Percentiles rank a stretch among this genome's conserved stretches.
Evolutionary conservation across 2,888 invertebrate genomes (phyloP).

Genomic region (Drosophila peninsularis): DNA sequence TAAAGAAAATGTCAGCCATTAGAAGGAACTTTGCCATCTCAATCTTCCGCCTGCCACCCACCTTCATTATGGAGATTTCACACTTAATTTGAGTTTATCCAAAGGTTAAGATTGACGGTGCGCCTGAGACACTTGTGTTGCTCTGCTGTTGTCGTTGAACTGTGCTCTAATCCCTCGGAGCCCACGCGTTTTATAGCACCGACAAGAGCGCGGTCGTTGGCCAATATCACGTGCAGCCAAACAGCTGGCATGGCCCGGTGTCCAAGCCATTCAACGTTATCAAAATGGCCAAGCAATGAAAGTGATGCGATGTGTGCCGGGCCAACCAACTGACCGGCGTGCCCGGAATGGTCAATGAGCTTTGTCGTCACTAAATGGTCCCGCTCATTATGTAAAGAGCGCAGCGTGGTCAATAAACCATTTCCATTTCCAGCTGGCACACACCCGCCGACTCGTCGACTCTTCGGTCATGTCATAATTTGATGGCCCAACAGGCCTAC

Average conservation of each 20-base stretch:
- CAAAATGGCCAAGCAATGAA: constrained; percentile 71
- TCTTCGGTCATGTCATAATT: constrained; percentile 75
- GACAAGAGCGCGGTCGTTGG: constrained; percentile 43
- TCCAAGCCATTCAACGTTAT: constrained; percentile 59
- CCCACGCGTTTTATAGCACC: constrained; percentile 79
- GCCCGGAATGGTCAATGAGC: constrained; percentile 65
- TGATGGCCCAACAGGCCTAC: constrained; percentile 51
- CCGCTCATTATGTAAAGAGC: constrained; percentile 71
- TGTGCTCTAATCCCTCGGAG: constrained; percentile 62
- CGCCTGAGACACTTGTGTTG: constrained; percentile 59
- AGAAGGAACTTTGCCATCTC: not conserved
- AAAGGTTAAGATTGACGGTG: constrained; percentile 67
- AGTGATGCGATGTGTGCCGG: constrained; percentile 44
- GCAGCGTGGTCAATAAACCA: constrained; percentile 65
- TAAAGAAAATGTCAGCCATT: constrained; percentile 31
- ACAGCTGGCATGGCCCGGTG: constrained; percentile 21
- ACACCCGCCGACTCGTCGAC: constrained; percentile 10
- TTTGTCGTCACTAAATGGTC: constrained; percentile 53
- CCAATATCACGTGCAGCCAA: constrained; percentile 54
- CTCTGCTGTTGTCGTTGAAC: constrained; percentile 77
- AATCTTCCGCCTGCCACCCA: constrained; percentile 36
- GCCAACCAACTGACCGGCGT: constrained; percentile 42
- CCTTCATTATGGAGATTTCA: constrained; percentile 84
- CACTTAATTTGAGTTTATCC: constrained; percentile 78
- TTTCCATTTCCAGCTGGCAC: constrained; percentile 53